phyloP scores from a whole-genome alignment of 2,113 vertebrate genomes.

The Aplodontia rufa region DNA sequence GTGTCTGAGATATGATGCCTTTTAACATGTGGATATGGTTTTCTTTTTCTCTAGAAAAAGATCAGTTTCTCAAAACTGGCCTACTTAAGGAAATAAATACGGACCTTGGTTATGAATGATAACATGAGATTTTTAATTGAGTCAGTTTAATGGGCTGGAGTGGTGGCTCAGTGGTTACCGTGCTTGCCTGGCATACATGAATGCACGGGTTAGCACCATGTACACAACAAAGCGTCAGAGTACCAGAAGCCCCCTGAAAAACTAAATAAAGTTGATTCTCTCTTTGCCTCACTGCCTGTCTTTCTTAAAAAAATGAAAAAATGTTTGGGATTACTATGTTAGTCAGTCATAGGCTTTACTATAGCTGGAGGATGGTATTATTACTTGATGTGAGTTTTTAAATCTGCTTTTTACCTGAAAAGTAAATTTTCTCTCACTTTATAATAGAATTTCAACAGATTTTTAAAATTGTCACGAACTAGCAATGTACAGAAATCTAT shows the following conservation, averaged over 20 bases:
- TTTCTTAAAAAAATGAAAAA: too few species aligned
- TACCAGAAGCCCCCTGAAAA: too few species aligned
- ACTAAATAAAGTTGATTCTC: too few species aligned
- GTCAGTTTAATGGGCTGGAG: too few species aligned
- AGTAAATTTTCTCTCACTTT: not conserved
- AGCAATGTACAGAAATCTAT: not conserved
- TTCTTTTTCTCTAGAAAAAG: not conserved
- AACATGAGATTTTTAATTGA: not conserved
- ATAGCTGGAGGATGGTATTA: not conserved
- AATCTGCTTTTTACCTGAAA: not conserved
- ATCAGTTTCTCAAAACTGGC: not conserved
- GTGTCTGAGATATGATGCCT: not conserved
- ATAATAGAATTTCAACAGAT: not conserved
- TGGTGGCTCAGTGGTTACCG: too few species aligned
- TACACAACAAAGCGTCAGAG: too few species aligned
- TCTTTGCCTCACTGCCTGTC: too few species aligned
- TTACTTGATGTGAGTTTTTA: constrained; percentile 12
- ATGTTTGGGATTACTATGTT: not conserved
- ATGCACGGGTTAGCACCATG: too few species aligned
- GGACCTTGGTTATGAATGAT: not conserved
- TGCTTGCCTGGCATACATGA: too few species aligned
- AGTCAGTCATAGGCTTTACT: not conserved
- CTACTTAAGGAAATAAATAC: not conserved
- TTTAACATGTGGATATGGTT: not conserved
- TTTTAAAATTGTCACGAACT: not conserved